Conservation (phyloP, 2,888 invertebrate species). For the Abscondita cerata region DNA sequence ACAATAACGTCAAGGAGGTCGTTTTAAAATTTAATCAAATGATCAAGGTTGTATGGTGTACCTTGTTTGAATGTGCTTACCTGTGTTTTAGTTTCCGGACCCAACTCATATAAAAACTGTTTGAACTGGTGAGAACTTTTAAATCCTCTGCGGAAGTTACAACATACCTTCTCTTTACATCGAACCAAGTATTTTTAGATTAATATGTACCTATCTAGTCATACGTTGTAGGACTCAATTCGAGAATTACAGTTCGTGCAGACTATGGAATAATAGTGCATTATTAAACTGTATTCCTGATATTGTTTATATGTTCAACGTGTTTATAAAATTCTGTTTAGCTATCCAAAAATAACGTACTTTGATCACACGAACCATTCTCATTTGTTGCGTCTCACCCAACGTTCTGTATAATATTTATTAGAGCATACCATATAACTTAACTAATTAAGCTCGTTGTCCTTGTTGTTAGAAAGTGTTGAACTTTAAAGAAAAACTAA, state of each 20-base stretch:
- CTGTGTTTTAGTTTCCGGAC: slow-evolving; percentile 30
- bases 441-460: slow-evolving; percentile 30
- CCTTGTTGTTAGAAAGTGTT: slow-evolving; percentile 34
- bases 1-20: slow-evolving; percentile 30
- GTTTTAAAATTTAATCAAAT: slow-evolving; percentile 33
- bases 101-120: slow-evolving; percentile 20
- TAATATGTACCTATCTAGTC: neutral
- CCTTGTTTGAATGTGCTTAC: slow-evolving; percentile 37
- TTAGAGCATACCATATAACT: slow-evolving; percentile 24
- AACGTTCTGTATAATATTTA: neutral
- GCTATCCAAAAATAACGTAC: too few species aligned
- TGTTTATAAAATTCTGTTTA: too few species aligned
- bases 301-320: too few species aligned
- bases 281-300: too few species aligned
- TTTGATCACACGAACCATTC: too few species aligned
- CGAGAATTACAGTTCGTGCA: too few species aligned
- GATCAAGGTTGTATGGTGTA: slow-evolving; percentile 39
- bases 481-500: slow-evolving; percentile 26
- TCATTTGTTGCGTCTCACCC: neutral
- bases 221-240: neutral
- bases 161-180: slow-evolving; percentile 21
- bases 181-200: slow-evolving; percentile 23
- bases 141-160: slow-evolving; percentile 28
- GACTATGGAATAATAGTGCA: too few species aligned
- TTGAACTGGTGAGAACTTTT: slow-evolving; percentile 27